Base-by-base conservation (phyloP, 35 echinoderm and acorn worm genomes). In the Lytechinus variegatus region DNA sequence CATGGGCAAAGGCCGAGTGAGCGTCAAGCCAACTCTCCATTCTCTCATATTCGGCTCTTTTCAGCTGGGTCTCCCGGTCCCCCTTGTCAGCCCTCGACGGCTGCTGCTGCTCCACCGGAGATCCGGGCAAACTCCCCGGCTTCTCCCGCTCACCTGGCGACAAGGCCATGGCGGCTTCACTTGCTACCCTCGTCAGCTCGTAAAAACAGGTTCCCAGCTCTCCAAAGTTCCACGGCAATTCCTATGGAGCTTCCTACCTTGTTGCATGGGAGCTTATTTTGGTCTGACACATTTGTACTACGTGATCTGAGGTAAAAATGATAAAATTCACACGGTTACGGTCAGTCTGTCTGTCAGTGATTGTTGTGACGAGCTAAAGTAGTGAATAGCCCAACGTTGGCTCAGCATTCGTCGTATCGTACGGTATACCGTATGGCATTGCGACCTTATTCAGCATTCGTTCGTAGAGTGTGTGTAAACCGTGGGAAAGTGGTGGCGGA, bases 1-100 rank as follows among this genome's bases (percentile, higher is more conserved):
- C 98, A 58, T 99, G 98, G 51, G 97, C 93, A 86, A 99, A 99
- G 86, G 97, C 97, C 16, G 97, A 96, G 92, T 99, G 98, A 8
- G 96, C 33, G 93, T 99, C 98, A 6, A 99, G 94, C 98, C 98
- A 99, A n/a, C 91, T 53, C 94, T 99, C 98, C 95, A 99, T 99
- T 29, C 86, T 94, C 54, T 97, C 97, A 57, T 97, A 99, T 86
- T 98, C 95, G 28, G 89, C 96, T 89, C 96, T 91, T n/a, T 71
- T 89, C 58, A 87, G 61, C 16, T 95, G 92, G 27, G 91, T 93
- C 21, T 95, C 91, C 9, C 91, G 91, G 11, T 92, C 91, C 33
- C 44, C 53, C 91, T 55, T 87, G 19, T 95, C 52, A 51, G 51
- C 95, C 9, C 86, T 54, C 52, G 28, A 9, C 51, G 95, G 53